Base-by-base conservation (phyloP, 2,888 invertebrate species). In the Hemistola chrysoprasaria region DNA sequence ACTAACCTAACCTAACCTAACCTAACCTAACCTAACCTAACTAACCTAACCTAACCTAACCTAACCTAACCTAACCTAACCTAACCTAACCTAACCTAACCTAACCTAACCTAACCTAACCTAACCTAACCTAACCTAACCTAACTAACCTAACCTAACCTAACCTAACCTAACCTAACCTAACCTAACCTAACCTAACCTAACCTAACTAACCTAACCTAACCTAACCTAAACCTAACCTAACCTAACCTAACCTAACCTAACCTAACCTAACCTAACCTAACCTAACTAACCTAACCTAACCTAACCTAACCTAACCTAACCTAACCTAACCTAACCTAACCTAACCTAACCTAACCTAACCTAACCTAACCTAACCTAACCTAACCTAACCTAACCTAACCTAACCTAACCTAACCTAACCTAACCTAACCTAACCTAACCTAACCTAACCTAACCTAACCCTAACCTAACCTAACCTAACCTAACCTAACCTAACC, bases 321-420 rank as follows among this genome's bases (percentile, higher is more conserved):
- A 26, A 26, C 11, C 3, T 9, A 22, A 22, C 22, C 22, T 22
- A 22, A 22, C 22, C 22, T 6, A 22, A 21, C 21, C 21, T 16
- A 47, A n/a, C 47, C 40, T 48, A 48, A 43, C 43, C 40, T 48
- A 43, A 43, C 41, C 41, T 38, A 33, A 32, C 40, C 40, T 27
- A 33, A 39, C 31, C 31, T 31, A 8, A 8, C 9, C 8, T n/a
- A 9, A 26, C 27, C 3, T 26, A 11, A 9, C 11, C 11, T 26
- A 11, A 26, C 10, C 10, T 7, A 9, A 8, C 8, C 25, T 25
- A 25, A 25, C 9, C 8, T n/a, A 22, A 22, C 22, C 3, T 22
- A 22, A 22, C 22, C 22, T 22, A 22, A 22, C 22, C 22, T 8
- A 48, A n/a, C 47, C 40, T 48, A 48, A 43, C 43, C 42, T 47